Evolutionary conservation across 1,140 invertebrate genomes (phyloP).

Genomic region (Hyles euphorbiae): DNA sequence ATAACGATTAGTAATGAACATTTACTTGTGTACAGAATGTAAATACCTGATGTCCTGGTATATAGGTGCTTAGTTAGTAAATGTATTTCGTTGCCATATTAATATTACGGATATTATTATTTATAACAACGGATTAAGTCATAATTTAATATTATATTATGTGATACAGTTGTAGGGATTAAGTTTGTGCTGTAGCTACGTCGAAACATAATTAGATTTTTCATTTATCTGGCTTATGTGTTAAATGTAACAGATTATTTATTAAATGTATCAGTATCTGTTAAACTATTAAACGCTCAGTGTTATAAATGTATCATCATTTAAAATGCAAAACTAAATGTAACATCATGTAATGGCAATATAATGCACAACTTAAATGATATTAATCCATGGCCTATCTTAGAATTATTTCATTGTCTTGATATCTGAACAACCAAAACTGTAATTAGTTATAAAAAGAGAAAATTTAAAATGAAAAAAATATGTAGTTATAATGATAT

Average conservation of each 20-base stretch:
- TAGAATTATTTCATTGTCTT: neutral
- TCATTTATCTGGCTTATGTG: too few species aligned
- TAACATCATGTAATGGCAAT: too few species aligned
- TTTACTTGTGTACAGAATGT: constrained; percentile 60
- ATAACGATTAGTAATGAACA: constrained; percentile 46
- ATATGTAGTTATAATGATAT: constrained; percentile 28
- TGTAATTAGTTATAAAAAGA: constrained; percentile 4
- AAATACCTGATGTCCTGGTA: constrained; percentile 64
- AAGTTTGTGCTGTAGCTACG: constrained; percentile 30
- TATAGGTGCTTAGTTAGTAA: constrained; percentile 71
- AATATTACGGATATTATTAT: constrained; percentile 69
- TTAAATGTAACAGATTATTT: too few species aligned
- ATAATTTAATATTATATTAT: constrained; percentile 65
- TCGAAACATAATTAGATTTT: neutral
- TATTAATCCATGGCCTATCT: too few species aligned
- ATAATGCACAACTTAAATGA: too few species aligned
- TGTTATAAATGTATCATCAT: too few species aligned
- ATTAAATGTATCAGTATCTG: too few species aligned
- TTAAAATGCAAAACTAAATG: too few species aligned
- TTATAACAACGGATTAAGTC: constrained; percentile 66
- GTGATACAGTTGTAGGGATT: constrained; percentile 61
- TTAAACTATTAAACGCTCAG: too few species aligned
- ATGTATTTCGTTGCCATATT: constrained; percentile 73
- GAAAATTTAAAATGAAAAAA: constrained; percentile 17
- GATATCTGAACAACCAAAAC: neutral